Percentiles rank a stretch among this genome's conserved stretches.
Evolutionary conservation across 2,888 invertebrate species (phyloP).

Genomic region (Agelastica alni): DNA sequence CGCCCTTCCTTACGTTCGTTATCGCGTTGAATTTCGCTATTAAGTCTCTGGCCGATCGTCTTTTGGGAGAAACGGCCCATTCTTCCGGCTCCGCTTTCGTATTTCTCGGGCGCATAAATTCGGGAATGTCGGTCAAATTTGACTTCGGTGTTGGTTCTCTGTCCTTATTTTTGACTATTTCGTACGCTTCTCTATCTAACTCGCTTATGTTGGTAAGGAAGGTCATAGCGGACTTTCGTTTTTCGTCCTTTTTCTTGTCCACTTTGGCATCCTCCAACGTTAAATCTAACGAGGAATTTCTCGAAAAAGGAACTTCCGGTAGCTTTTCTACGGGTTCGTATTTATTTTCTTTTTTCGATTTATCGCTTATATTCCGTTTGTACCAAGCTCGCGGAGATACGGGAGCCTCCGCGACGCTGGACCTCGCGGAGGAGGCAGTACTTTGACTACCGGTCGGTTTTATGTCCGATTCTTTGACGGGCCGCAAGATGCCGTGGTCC

Average conservation of each 20-base stretch:
- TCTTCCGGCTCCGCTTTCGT: constrained; percentile 45
- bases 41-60: constrained; percentile 59
- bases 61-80: constrained; percentile 46
- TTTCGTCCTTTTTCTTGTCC: constrained; percentile 54
- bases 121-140: constrained; percentile 49
- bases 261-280: constrained; percentile 40
- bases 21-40: constrained; percentile 68
- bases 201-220: constrained; percentile 77
- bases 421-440: constrained; percentile 42
- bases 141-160: constrained; percentile 33
- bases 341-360: constrained; percentile 47
- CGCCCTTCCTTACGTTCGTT: constrained; percentile 62
- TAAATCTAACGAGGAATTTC: constrained; percentile 55
- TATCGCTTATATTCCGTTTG: constrained; percentile 58
- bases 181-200: constrained; percentile 76
- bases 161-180: constrained; percentile 64
- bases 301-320: constrained; percentile 62
- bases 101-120: constrained; percentile 54
- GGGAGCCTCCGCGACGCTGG: constrained; percentile 49
- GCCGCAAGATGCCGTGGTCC: constrained; percentile 58
- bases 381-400: constrained; percentile 70
- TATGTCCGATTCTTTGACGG: constrained; percentile 50
- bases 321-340: constrained; percentile 52
- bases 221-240: constrained; percentile 64
- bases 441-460: constrained; percentile 29